Base-by-base conservation (phyloP, 1,140 invertebrate genomes). In the Venustaconcha ellipsiformis region DNA sequence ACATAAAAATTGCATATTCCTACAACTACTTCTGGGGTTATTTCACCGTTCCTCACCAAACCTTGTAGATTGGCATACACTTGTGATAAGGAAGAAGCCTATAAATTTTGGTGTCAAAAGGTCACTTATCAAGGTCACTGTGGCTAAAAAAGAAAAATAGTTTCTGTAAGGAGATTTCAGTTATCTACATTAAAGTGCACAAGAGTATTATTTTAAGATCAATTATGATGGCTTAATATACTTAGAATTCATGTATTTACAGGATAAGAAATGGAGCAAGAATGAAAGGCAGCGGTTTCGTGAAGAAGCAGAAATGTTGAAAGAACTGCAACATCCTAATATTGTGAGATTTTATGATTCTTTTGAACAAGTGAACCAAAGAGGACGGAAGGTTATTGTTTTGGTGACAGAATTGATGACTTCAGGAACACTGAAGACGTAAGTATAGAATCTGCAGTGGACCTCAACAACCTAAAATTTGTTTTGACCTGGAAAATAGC, bases 321-420 rank as follows among this genome's bases (percentile, higher is more conserved):
- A 99, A 92, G 97, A 98, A 83, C 92, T 99, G 18, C 98, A 99
- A 89, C 98, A 99, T 92, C 97, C 98, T 56, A 99, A 99, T 91
- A 99, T 99, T 87, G 98, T 99, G 72, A 92, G 98, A 63, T 99
- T 99, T 92, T 99, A 99, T 92, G 99, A 99, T 90, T 99, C 99
- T 90, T 99, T 98, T 97, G 98, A 99, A 91, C 95, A 97, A 65
- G 94, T 94, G 58, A 94, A 95, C 76, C 78, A 88, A 59, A 94
- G 94, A 57, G 89, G 89, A 37, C 96, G 96, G 91, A 99, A 98
- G 92, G 98, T 98, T 89, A 98, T 99, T 87, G 97, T 99, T 73
- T 93, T 99, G 80, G 98, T 99, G 83, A 99, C 99, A 37, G 99
- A 99, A 91, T 93, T 99, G 60, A 99, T 99, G 98, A 96, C 99